Conservation (phyloP, 1,140 invertebrate species). For the Drosophila virilis region DNA sequence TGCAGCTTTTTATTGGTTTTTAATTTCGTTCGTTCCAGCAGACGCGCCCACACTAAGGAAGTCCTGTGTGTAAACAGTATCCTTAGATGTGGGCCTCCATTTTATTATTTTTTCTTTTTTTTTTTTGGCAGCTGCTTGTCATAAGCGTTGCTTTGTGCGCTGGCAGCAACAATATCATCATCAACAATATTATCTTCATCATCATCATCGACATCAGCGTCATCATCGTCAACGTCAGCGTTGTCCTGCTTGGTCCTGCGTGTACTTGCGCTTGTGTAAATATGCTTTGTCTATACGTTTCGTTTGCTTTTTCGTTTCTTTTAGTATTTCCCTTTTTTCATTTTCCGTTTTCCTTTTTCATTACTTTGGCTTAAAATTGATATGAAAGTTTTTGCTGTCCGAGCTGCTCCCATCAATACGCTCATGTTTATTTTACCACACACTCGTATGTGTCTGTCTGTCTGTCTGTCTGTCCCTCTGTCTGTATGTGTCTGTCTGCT, state of each 20-base stretch:
- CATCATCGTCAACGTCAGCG: conserved; percentile 8
- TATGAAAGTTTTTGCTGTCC: conserved; percentile 74
- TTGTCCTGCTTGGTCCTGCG: conserved; percentile 54
- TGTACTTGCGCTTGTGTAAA: conserved; percentile 61
- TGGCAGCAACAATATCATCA: conserved; percentile 53
- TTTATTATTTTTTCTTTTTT: not conserved
- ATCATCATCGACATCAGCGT: conserved; percentile 5
- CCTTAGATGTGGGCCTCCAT: conserved; percentile 54
- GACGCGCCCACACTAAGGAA: conserved; percentile 41
- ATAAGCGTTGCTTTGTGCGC: conserved; percentile 72
- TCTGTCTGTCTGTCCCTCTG: not conserved
- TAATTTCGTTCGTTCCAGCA: conserved; percentile 66
- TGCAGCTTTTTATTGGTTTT: conserved; percentile 78
- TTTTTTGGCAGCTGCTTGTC: conserved; percentile 42
- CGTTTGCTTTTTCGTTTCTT: conserved; percentile 41
- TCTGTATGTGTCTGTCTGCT: conserved; percentile 36
- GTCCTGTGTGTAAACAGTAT: conserved; percentile 66
- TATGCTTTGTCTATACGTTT: conserved; percentile 77
- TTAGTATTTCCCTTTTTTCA: conserved; percentile 39
- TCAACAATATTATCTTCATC: conserved; percentile 6
- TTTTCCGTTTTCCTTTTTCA: conserved; percentile 69
- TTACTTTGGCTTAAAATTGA: conserved; percentile 83
- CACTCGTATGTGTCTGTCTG: conserved; percentile 17
- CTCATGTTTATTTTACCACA: conserved; percentile 73
- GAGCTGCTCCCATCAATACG: conserved; percentile 65